Base-by-base conservation (phyloP, 2,888 invertebrate species). In the Chydorus sphaericus region DNA sequence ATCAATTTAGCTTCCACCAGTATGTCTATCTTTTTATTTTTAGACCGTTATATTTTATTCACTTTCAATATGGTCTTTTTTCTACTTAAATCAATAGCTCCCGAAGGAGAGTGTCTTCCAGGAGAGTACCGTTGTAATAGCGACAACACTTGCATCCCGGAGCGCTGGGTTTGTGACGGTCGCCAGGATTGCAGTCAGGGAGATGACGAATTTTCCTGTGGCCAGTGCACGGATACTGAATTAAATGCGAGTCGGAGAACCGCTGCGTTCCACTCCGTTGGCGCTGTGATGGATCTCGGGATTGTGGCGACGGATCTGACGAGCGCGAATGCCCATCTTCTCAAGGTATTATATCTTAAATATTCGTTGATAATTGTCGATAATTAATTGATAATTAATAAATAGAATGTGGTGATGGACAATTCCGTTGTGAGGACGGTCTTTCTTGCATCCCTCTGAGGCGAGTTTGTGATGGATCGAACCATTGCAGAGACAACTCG, bases 291-390 rank as follows among this genome's bases (percentile, higher is more conserved):
- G 75, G 77, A 2, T 75, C 75, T 14, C 68, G 68, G 1, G 82
- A 82, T 64, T 82, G 82, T 60, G 68, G 73, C 4, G 75, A 73
- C 59, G 79, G 77, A 1, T 79, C 80, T 29, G 82, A 82, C 61
- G 82, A 82, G 63, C 65, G 68, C 2, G 68, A 73, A 39, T 82
- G 81, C 62, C 60, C 62, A 4, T 44, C 53, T 33, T 37, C 26
- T 30, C 37, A 53, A 56, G 44, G 58, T 54, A 39, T n/a, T 48
- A 30, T 20, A 8, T n/a, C 16, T 33, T 23, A 18, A 52, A 11
- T 16, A 33, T 3, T 38, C 6, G 14, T 38, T 7, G 38, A 7
- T 38, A n/a, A n/a, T n/a, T n/a, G n/a, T n/a, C n/a, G n/a, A n/a
- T n/a, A n/a, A n/a, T n/a, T n/a, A n/a, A n/a, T n/a, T n/a, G n/a